These are phyloP conservation scores for Punctoribates punctum DNA, from an alignment of 2,888 invertebrate species.

Conservation along the genomic window DNA sequence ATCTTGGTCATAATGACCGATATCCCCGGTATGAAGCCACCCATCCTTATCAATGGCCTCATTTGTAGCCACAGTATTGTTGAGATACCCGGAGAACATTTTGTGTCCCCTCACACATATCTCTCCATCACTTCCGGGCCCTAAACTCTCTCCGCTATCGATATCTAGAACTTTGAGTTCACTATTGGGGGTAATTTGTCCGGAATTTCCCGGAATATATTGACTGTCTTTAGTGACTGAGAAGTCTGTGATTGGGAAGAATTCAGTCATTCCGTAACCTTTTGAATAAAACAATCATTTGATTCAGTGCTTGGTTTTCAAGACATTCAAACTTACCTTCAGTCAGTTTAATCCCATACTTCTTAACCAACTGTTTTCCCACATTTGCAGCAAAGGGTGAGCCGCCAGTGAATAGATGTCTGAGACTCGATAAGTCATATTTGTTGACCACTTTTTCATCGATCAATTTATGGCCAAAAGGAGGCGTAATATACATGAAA, in stretches of 20 bases:
- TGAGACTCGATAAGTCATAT: slow-evolving; percentile 17
- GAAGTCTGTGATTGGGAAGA: neutral
- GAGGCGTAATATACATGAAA: neutral
- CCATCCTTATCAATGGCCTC: neutral
- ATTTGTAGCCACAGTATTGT: neutral
- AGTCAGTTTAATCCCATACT: too few species aligned
- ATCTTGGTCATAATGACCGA: neutral
- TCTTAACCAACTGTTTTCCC: neutral
- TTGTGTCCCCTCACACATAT: slow-evolving; percentile 75
- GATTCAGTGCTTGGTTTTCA: too few species aligned
- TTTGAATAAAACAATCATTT: too few species aligned
- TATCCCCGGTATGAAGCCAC: neutral
- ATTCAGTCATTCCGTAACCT: neutral
- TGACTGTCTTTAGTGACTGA: neutral
- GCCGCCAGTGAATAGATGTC: neutral
- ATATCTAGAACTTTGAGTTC: slow-evolving; percentile 33
- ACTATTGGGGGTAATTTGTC: neutral
- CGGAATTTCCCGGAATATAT: slow-evolving; percentile 1
- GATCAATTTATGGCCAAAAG: neutral
- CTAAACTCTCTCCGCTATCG: slow-evolving; percentile 60
- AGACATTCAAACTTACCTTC: too few species aligned
- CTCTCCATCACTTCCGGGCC: slow-evolving; percentile 70
- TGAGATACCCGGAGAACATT: slow-evolving; percentile 73
- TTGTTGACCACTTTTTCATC: neutral
- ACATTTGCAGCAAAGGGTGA: neutral